Percentiles rank a stretch among this genome's conserved stretches.
Conservation (phyloP, 2,888 invertebrate genomes). For the Brenthis daphne region DNA sequence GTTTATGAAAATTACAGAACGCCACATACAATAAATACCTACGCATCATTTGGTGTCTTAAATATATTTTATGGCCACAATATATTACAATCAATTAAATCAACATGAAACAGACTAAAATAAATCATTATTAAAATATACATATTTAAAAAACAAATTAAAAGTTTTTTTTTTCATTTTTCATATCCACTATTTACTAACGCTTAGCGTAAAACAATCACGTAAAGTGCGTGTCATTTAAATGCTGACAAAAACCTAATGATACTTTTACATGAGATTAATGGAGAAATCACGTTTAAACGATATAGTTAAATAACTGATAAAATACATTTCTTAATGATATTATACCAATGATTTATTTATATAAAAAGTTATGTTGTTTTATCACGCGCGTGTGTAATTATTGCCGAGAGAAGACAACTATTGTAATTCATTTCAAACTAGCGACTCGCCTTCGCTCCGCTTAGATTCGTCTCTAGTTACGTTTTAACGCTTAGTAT, state of each 20-base stretch:
- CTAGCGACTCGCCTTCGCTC: no score
- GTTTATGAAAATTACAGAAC: no score
- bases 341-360: conserved; percentile 5
- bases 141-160: neutral
- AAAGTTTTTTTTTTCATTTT: neutral
- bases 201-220: neutral
- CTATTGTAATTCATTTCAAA: no score
- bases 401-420: no score
- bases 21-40: no score
- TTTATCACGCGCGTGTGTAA: neutral
- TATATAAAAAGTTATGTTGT: neutral
- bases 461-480: no score
- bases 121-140: no score
- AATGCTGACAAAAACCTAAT: conserved; percentile 22
- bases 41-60: no score
- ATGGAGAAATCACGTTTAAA: conserved; percentile 12
- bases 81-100: no score
- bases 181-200: conserved; percentile 7
- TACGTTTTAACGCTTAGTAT: no score
- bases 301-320: conserved; percentile 11
- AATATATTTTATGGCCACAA: no score
- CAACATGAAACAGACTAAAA: no score
- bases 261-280: conserved; percentile 17
- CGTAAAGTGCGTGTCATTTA: conserved; percentile 22
- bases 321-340: conserved; percentile 4